Evolutionary conservation across 1,140 invertebrate genomes (phyloP).

Genomic region (Drosophila kikkawai): DNA sequence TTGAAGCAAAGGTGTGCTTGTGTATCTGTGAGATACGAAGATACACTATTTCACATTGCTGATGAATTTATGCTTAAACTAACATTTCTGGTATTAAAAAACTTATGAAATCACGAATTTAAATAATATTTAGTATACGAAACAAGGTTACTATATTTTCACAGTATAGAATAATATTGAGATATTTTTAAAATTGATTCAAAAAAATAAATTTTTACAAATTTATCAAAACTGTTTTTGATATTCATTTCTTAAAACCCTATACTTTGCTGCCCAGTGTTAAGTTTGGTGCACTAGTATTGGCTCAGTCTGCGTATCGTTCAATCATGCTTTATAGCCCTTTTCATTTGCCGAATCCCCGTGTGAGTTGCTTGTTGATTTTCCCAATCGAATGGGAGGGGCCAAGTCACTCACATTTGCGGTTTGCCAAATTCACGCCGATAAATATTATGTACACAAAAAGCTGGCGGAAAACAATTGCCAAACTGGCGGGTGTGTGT

Average conservation of each 20-base stretch:
- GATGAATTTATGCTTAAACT: background rate
- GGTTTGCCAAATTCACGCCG: conserved; percentile 43
- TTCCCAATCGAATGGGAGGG: conserved; percentile 46
- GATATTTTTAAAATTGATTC: background rate
- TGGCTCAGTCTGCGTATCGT: conserved; percentile 46
- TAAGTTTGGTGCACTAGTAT: conserved; percentile 4
- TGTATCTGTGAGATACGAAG: conserved; percentile 24
- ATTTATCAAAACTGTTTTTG: no score
- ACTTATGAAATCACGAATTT: background rate
- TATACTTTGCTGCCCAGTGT: conserved; percentile 38
- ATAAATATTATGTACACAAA: conserved; percentile 24
- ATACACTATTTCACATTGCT: conserved; percentile 14
- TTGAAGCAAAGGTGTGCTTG: conserved; percentile 19
- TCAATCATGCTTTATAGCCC: conserved; percentile 73
- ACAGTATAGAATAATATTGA: no score
- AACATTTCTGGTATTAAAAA: background rate
- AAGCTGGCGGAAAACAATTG: conserved; percentile 39
- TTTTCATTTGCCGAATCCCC: conserved; percentile 59
- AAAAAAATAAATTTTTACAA: background rate
- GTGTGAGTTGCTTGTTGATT: conserved; percentile 21
- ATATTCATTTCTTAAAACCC: no score
- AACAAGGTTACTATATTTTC: no score
- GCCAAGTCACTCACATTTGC: conserved; percentile 52
- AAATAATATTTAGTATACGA: background rate
- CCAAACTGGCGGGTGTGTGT: background rate